Evolutionary conservation across 2,797 vertebrate genomes (phyloP).

Genomic region (Cirrhinus mrigala): DNA sequence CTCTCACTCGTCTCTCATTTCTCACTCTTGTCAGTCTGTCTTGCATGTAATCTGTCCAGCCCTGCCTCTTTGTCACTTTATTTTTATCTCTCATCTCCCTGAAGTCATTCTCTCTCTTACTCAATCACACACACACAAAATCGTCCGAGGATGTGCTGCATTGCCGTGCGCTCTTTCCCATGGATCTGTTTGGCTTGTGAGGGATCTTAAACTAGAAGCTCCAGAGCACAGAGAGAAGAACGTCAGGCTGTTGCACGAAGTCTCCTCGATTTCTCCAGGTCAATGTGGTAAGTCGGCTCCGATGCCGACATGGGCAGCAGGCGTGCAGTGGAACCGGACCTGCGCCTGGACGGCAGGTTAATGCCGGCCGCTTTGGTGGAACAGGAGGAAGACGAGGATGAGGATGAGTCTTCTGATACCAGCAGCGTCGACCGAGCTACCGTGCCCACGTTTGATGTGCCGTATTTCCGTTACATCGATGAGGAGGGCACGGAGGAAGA

Average conservation of each 20-base stretch:
- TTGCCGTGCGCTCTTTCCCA: constrained; percentile 53
- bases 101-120: constrained; percentile 67
- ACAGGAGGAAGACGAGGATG: constrained; percentile 80
- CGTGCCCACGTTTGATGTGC: constrained; percentile 95
- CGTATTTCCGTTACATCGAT: constrained; percentile 98
- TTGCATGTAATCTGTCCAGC: constrained; percentile 55
- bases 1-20: constrained; percentile 24
- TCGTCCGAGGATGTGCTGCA: constrained; percentile 60
- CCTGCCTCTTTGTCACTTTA: constrained; percentile 39
- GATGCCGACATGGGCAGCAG: constrained; percentile 85
- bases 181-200: constrained; percentile 52
- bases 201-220: constrained; percentile 63
- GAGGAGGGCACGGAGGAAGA: constrained; percentile 87
- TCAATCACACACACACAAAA: constrained; percentile 56
- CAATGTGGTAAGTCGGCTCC: constrained; percentile 58
- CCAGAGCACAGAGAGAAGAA: constrained; percentile 19
- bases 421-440: constrained; percentile 73
- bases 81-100: constrained; percentile 52
- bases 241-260: constrained; percentile 1
- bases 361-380: constrained; percentile 79
- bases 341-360: constrained; percentile 74
- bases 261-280: constrained; percentile 16
- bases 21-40: constrained; percentile 44
- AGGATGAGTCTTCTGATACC: constrained; percentile 75
- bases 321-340: constrained; percentile 76